A percentile compares a stretch with the other conserved stretches of the same genome.
These are phyloP conservation scores for Melikaiella ostensackeni DNA, from an alignment of 2,888 invertebrate species.

Conservation along the genomic window DNA sequence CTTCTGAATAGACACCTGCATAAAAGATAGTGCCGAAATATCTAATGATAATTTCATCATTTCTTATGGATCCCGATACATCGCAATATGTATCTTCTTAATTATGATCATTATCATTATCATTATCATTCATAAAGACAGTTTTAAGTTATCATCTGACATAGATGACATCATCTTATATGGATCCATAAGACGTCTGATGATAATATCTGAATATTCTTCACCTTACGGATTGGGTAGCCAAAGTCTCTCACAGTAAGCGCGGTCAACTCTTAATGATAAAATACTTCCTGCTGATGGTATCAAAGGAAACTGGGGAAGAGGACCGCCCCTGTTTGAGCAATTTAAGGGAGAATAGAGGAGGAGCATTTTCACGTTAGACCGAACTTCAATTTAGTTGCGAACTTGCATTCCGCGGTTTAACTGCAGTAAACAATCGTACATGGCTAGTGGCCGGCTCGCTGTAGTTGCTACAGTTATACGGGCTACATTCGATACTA, in stretches of 20 bases:
- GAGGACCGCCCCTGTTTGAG: background rate
- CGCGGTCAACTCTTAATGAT: background rate
- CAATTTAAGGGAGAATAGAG: slow-evolving; percentile 6
- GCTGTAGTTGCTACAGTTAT: slow-evolving; percentile 52
- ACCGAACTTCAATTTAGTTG: slow-evolving; percentile 56
- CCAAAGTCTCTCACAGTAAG: background rate
- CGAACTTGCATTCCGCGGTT: slow-evolving; percentile 50
- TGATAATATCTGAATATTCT: background rate
- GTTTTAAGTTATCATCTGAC: too few relatives aligned
- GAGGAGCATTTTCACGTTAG: slow-evolving; percentile 45
- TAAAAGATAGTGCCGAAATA: too few relatives aligned
- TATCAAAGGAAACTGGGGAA: background rate
- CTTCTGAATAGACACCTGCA: too few relatives aligned
- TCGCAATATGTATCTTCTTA: too few relatives aligned
- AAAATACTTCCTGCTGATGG: background rate
- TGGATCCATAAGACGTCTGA: too few relatives aligned
- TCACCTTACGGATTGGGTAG: background rate
- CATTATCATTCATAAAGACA: too few relatives aligned
- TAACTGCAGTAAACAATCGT: slow-evolving; percentile 58
- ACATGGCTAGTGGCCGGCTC: slow-evolving; percentile 41
- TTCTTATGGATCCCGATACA: too few relatives aligned
- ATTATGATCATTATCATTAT: too few relatives aligned
- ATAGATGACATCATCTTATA: too few relatives aligned
- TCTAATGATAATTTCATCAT: too few relatives aligned
- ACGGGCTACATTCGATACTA: slow-evolving; percentile 39